Evolutionary conservation across 2,113 vertebrate genomes (phyloP), one percentile per base, ranked within the genome.

Genomic region (Psilopogon haemacephalus): DNA sequence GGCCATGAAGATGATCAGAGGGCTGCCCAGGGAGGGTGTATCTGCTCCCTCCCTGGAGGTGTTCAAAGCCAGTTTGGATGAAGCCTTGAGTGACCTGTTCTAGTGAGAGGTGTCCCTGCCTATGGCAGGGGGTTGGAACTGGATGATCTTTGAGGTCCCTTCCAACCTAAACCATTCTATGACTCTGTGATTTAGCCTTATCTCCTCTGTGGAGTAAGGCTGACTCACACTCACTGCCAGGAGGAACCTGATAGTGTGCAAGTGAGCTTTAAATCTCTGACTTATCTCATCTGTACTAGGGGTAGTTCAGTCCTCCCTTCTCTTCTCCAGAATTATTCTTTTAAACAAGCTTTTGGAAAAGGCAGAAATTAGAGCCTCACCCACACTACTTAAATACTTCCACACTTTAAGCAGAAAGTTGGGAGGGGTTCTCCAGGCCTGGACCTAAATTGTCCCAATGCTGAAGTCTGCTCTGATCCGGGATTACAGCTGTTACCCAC

Each of bases 271-370:
- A 48, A 38, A 50, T 21, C 52, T 62, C 42, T 82, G 37, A n/a
- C 62, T 30, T 32, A 6, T 16, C 42, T 18, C 15, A 1, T 27
- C n/a, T 17, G 11, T 19, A 58, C n/a, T 50, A 33, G 38, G 46
- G 5, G 1, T 1, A 4, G 55, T 54, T 74, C 32, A 24, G 46
- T 3, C 20, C 30, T 12, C 8, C 4, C 6, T 32, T 15, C 16
- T 12, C 2, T 35, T 56, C 70, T 59, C 65, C 46, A 46, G 28
- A 44, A 42, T 28, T 38, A 54, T 52, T 63, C 1, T 78, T 85
- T 86, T 38, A 60, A 64, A 8, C 19, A 2, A 21, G 8, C 3
- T 70, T 70, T 26, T 37, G 16, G 2, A n/a, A 84, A 79, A 77
- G 23, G 21, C 14, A 67, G 35, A 73, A 67, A 64, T 68, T 30